A percentile compares a stretch with the other conserved stretches of the same genome.
Evolutionary conservation across 1,140 invertebrate species (phyloP).

Genomic region (Drosophila ficusphila): DNA sequence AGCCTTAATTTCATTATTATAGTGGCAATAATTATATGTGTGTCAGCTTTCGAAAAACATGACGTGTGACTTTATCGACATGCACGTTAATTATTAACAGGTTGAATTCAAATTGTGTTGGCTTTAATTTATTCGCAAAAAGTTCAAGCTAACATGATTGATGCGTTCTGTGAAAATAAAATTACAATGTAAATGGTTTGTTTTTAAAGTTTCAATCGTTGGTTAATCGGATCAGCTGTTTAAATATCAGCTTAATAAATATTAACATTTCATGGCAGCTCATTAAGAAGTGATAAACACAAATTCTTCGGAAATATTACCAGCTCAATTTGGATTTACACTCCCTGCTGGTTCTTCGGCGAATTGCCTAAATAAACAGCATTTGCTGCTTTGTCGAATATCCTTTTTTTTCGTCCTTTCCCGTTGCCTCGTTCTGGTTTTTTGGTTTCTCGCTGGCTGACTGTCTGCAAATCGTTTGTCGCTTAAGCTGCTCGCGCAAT

Average conservation of each 20-base stretch:
- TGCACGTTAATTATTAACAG: neutral
- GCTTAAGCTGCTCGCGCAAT: constrained; percentile 56
- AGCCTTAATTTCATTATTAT: constrained; percentile 5
- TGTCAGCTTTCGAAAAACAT: neutral
- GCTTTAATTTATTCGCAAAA: constrained; percentile 1
- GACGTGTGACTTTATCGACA: constrained; percentile 13
- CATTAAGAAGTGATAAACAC: constrained; percentile 5
- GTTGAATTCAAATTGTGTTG: constrained; percentile 1
- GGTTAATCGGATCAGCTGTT: neutral
- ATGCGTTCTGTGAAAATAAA: constrained; percentile 4
- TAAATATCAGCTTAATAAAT: neutral
- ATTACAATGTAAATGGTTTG: neutral
- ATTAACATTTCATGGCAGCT: neutral
- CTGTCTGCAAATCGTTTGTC: constrained; percentile 53
- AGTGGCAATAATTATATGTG: neutral
- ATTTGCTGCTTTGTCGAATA: constrained; percentile 49
- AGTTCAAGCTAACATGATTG: constrained; percentile 16
- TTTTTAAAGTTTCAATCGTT: neutral
- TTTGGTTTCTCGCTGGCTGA: neutral
- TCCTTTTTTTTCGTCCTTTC: constrained; percentile 4
- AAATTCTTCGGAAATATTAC: neutral
- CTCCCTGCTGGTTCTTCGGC: neutral
- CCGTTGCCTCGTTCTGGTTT: constrained; percentile 17
- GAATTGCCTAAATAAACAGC: constrained; percentile 57
- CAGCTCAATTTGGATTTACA: neutral